Evolutionary conservation across 2,797 vertebrate species (phyloP).

Genomic region (Chiloscyllium punctatum): DNA sequence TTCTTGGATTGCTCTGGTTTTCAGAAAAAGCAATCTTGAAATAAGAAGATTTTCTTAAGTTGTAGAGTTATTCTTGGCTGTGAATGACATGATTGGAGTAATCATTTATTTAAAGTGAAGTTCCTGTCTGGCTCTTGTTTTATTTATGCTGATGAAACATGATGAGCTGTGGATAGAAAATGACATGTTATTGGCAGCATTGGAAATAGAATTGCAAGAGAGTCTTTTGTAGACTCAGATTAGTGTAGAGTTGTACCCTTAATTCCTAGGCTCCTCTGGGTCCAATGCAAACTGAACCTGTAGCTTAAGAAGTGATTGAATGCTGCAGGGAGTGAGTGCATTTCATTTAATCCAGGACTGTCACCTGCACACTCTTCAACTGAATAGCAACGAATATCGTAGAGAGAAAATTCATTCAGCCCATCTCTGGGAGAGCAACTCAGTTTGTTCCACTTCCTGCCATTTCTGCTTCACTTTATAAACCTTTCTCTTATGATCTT

Average conservation of each 20-base stretch:
- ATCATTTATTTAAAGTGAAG: constrained; percentile 31
- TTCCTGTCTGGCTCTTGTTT: constrained; percentile 33
- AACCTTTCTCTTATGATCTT: neutral
- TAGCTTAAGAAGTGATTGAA: neutral
- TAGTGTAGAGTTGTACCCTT: constrained; percentile 22
- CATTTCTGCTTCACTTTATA: neutral
- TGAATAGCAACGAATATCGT: neutral
- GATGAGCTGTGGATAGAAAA: constrained; percentile 33
- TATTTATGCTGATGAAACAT: constrained; percentile 32
- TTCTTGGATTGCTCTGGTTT: constrained; percentile 25
- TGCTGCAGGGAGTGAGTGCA: neutral
- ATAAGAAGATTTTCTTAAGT: constrained; percentile 16
- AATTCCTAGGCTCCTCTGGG: constrained; percentile 6
- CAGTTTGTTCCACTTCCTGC: neutral
- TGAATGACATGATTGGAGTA: constrained; percentile 14
- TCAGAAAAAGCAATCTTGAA: constrained; percentile 29
- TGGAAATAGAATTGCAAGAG: constrained; percentile 1
- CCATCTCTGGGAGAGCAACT: neutral
- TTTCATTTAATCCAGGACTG: neutral
- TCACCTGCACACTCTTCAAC: neutral
- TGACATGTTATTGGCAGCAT: constrained; percentile 22
- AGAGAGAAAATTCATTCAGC: neutral
- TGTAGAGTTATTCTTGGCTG: constrained; percentile 35
- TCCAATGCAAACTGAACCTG: neutral
- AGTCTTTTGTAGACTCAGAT: neutral